Evolutionary conservation across 92 coral and sea anemone genomes (phyloP).

Genomic region (Anthopleura xanthogrammica): DNA sequence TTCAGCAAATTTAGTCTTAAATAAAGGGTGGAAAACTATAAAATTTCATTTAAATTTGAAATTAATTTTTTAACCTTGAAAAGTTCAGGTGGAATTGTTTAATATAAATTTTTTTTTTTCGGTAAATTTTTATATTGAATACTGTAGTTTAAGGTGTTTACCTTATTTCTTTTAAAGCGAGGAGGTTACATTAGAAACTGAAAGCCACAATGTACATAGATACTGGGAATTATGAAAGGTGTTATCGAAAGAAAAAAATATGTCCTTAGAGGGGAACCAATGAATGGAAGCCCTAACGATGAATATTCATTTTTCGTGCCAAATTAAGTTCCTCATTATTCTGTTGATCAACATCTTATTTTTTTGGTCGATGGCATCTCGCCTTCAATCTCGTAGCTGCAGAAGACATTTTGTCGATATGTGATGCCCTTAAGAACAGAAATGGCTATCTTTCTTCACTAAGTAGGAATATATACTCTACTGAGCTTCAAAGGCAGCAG

Average conservation of each 20-base stretch:
- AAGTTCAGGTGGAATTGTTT: too few relatives aligned
- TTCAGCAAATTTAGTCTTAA: too few relatives aligned
- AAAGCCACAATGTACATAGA: conserved; percentile 10
- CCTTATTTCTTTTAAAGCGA: background rate
- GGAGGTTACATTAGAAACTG: background rate
- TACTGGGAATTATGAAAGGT: background rate
- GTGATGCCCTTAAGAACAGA: background rate
- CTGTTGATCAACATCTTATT: background rate
- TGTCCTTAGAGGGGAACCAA: background rate
- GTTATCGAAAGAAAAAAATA: background rate
- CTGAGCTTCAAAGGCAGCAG: background rate
- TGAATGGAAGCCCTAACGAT: background rate
- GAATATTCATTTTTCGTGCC: background rate
- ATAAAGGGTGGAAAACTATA: too few relatives aligned
- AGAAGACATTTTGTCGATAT: background rate
- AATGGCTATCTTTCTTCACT: background rate
- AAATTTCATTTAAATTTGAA: too few relatives aligned
- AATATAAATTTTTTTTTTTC: background rate
- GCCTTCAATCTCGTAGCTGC: background rate
- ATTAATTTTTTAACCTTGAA: too few relatives aligned
- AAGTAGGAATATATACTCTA: background rate
- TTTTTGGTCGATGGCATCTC: background rate
- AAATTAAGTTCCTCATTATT: conserved; percentile 3
- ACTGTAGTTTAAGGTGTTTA: background rate
- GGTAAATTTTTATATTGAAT: background rate